Base-by-base conservation (phyloP, 2,113 vertebrate species). In the Maylandia zebra region DNA sequence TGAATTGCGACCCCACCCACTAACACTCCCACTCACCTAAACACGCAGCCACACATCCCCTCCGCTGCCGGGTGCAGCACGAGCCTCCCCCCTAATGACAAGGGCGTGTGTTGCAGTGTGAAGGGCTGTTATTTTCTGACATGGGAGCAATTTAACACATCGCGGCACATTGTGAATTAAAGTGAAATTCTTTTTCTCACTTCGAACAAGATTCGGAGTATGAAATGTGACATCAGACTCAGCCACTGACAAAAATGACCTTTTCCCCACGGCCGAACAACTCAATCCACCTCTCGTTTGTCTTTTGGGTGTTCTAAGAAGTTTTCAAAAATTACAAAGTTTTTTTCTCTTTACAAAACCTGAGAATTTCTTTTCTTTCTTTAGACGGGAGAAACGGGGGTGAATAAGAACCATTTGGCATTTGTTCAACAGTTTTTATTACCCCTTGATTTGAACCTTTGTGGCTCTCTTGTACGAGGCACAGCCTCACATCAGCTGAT, bases 91-190 rank as follows among this genome's bases (percentile, higher is more conserved):
- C 19, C 87, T 83, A 66, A 85, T 87, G 85, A 93, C 66, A 74
- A 91, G 83, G 89, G 91, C 13, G 84, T 90, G 91, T 86, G 89
- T 83, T 88, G 83, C 88, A 84, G 52, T 93, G 89, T 93, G 90
- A 92, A 91, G 91, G 89, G 83, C 90, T 94, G 92, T 91, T 96
- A 91, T 93, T 95, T 94, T 92, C 89, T 87, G 79, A 95, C 93
- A 94, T 71, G 32, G 88, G 45, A 90, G 90, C 85, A 94, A 95
- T 95, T 95, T 94, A 93, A 90, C 95, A 94, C 93, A 86, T 92
- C 84, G 17, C 10, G 17, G 93, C 91, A 90, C 91, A 91, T 55
- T 81, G 88, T 90, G 90, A 93, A 95, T 94, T 94, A 92, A 91
- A 92, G 86, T 56, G 59, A 86, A 87, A 85, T 90, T 89, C 45